Base-by-base conservation (phyloP, 2,888 invertebrate species). In the Aethes cnicana region DNA sequence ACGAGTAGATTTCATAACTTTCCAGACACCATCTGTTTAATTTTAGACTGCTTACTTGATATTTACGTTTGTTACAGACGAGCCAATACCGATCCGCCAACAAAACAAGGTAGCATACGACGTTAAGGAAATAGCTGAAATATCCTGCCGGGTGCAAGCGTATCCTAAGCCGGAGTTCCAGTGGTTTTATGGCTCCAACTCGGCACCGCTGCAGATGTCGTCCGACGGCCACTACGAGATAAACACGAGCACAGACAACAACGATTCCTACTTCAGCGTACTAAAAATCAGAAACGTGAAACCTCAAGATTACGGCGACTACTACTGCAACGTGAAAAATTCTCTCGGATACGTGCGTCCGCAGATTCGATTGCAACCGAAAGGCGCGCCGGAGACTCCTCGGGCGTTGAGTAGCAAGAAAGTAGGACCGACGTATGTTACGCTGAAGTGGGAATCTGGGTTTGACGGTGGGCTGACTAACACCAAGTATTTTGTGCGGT, bases 121-220 rank as follows among this genome's bases (percentile, higher is more conserved):
- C 73, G 81, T 95, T 4, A 91, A 93, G 54, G 97, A 97, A 80
- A 94, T 94, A 0, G 97, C 97, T 0, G 95, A 96, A 77, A 95
- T 98, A 16, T 92, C 94, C 0, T 97, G 97, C 79, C 93, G 94
- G 70, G 96, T 97, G 8, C 96, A 96, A 72, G 96, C 97, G 0
- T 97, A 96, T 80, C 97, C 97, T 0, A 95, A 96, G 68, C 97
- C 97, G 0, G 96, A 96, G 72, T 97, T 97, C 81, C 96, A 97
- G 68, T 98, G 97, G 97, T 95, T 93, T 69, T 96, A 93, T 68
- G 95, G 94, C 23, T 93, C 93, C 4, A 95, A 95, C 75, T 90
- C 92, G 0, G 93, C 94, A 0, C 93, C 95, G 0, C 77, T 96
- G 30, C 93, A 94, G 58, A 94, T 95, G 76, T 94, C 95, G 0